Conservation (phyloP, 2,797 vertebrate genomes). For the Pelodytes ibericus region DNA sequence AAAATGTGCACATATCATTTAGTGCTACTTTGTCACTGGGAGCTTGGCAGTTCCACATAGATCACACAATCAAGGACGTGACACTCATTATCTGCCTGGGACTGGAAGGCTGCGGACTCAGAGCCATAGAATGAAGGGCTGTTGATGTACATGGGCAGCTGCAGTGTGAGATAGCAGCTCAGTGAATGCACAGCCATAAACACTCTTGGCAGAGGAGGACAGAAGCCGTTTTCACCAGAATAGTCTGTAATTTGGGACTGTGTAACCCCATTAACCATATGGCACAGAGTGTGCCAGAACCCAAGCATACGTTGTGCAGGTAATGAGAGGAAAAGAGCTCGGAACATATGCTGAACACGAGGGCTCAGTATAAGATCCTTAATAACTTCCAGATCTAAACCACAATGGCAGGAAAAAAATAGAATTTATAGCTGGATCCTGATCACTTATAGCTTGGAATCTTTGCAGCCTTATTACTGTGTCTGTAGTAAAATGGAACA, state of each 20-base stretch:
- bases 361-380: constrained; percentile 27
- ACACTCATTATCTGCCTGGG: constrained; percentile 18
- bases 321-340: constrained; percentile 50
- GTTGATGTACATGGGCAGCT: constrained; percentile 47
- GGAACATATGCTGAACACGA: constrained; percentile 53
- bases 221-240: constrained; percentile 56
- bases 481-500: too few relatives aligned
- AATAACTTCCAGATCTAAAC: constrained; percentile 19
- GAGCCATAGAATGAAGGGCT: constrained; percentile 28
- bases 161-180: constrained; percentile 47
- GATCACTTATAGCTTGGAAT: background rate
- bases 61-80: background rate
- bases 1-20: too few relatives aligned
- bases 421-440: constrained; percentile 4
- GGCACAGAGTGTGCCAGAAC: constrained; percentile 49
- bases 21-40: background rate
- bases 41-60: background rate
- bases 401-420: constrained; percentile 29
- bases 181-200: constrained; percentile 50
- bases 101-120: constrained; percentile 14
- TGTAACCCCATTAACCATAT: constrained; percentile 57
- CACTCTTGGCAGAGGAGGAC: constrained; percentile 47
- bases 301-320: constrained; percentile 55
- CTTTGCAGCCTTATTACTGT: background rate
- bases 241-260: constrained; percentile 57